A percentile compares a stretch with the other conserved stretches of the same genome.
Conservation (phyloP, 2,113 vertebrate genomes). For the Cnemophilus loriae region DNA sequence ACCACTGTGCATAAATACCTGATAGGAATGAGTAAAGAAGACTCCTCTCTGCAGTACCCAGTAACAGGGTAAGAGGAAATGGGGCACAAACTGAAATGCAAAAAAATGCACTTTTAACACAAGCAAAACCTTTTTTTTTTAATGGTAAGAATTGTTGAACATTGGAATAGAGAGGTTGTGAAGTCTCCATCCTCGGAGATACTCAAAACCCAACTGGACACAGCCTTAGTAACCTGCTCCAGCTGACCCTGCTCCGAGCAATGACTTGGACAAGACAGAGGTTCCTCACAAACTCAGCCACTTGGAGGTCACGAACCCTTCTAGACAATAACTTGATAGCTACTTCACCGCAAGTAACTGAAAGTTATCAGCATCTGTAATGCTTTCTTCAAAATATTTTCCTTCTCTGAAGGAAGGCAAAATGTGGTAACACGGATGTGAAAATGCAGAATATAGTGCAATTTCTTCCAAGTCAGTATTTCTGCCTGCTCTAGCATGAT, state of each 20-base stretch:
- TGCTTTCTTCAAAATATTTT: background rate
- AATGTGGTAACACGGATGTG: background rate
- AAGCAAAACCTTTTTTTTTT: background rate
- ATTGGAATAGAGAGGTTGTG: background rate
- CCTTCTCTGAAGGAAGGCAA: background rate
- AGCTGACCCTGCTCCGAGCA: background rate
- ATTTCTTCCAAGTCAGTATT: constrained; percentile 2
- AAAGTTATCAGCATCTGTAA: background rate
- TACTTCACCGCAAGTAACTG: background rate
- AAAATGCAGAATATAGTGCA: background rate
- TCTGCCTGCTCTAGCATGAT: background rate
- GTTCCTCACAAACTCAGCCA: background rate
- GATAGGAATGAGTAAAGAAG: background rate
- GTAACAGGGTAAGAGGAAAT: background rate
- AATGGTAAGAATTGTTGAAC: background rate
- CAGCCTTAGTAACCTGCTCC: background rate
- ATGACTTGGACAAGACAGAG: background rate
- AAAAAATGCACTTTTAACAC: background rate
- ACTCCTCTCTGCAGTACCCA: background rate
- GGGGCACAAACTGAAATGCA: background rate
- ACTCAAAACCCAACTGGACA: background rate
- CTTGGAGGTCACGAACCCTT: background rate
- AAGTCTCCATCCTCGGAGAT: background rate
- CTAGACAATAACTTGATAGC: background rate
- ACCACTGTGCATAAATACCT: background rate